Evolutionary conservation across 1,140 invertebrate genomes (phyloP).

Genomic region (Maniola jurtina): DNA sequence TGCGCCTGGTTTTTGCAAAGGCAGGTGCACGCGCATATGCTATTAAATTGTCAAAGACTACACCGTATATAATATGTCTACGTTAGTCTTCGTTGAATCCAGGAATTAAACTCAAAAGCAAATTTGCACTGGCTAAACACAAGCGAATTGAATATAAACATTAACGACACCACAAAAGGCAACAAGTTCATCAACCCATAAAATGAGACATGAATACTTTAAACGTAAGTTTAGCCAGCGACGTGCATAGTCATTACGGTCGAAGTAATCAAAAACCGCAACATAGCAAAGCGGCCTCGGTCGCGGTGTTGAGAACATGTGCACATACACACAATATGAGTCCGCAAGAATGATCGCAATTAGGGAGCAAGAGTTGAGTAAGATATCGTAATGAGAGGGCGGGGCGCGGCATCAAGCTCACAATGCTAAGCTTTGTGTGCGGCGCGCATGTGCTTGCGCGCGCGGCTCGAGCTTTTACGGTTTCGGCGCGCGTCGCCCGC

Average conservation of each 20-base stretch:
- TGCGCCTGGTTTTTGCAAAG: slow-evolving; percentile 72
- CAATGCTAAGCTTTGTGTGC: slow-evolving; percentile 44
- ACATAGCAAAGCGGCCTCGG: slow-evolving; percentile 56
- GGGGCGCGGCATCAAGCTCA: slow-evolving; percentile 29
- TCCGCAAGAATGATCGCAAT: slow-evolving; percentile 55
- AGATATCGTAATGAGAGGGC: slow-evolving; percentile 51
- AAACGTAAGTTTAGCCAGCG: slow-evolving; percentile 32
- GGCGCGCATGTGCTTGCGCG: slow-evolving; percentile 40
- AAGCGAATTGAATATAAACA: slow-evolving; percentile 19
- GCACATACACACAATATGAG: slow-evolving; percentile 48
- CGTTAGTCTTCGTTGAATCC: slow-evolving; percentile 49
- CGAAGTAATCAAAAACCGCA: slow-evolving; percentile 63
- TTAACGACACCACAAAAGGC: slow-evolving; percentile 20
- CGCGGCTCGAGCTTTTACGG: slow-evolving; percentile 64
- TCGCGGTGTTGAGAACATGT: slow-evolving; percentile 58
- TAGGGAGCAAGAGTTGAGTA: slow-evolving; percentile 45
- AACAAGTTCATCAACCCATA: slow-evolving; percentile 29
- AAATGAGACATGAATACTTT: slow-evolving; percentile 35
- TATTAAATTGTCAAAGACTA: slow-evolving; percentile 76
- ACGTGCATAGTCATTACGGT: slow-evolving; percentile 35
- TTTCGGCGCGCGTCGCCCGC: slow-evolving; percentile 59
- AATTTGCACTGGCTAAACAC: slow-evolving; percentile 7
- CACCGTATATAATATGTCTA: slow-evolving; percentile 41
- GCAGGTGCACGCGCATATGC: slow-evolving; percentile 74
- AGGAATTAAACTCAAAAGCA: slow-evolving; percentile 58